phyloP scores from a whole-genome alignment of 1,140 invertebrate species.

The Drosophila varians region DNA sequence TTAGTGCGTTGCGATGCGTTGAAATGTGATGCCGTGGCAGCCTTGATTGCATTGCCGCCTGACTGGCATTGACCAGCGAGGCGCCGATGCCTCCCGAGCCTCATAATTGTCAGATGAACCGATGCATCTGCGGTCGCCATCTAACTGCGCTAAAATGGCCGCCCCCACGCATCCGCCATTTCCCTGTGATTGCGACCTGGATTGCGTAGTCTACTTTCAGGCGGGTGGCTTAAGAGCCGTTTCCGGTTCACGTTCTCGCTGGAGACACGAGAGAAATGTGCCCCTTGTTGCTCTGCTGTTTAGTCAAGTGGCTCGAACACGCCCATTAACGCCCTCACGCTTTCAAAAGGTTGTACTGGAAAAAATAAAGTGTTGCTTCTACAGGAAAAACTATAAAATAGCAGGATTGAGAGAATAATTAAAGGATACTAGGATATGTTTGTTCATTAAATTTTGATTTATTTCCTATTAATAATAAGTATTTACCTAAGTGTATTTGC shows the following conservation, averaged over 20 bases:
- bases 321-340: constrained; percentile 11
- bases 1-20: constrained; percentile 9
- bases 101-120: constrained; percentile 23
- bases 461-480: too few relatives aligned
- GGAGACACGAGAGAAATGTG: constrained; percentile 2
- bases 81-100: background rate
- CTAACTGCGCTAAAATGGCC: background rate
- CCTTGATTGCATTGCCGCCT: constrained; percentile 31
- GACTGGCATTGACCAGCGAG: constrained; percentile 39
- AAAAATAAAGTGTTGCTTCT: too few relatives aligned
- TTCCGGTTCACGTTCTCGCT: constrained; percentile 5
- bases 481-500: constrained; percentile 4
- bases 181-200: background rate
- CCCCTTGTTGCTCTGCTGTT: constrained; percentile 25
- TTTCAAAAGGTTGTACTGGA: background rate
- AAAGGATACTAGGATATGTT: too few relatives aligned
- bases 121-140: background rate
- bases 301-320: constrained; percentile 14
- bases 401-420: too few relatives aligned
- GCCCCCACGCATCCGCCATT: background rate
- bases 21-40: constrained; percentile 7
- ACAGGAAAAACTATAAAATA: too few relatives aligned
- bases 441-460: too few relatives aligned
- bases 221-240: constrained; percentile 15
- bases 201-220: constrained; percentile 47